Evolutionary conservation across 2,113 vertebrate genomes (phyloP).

Genomic region (Butorides virescens): DNA sequence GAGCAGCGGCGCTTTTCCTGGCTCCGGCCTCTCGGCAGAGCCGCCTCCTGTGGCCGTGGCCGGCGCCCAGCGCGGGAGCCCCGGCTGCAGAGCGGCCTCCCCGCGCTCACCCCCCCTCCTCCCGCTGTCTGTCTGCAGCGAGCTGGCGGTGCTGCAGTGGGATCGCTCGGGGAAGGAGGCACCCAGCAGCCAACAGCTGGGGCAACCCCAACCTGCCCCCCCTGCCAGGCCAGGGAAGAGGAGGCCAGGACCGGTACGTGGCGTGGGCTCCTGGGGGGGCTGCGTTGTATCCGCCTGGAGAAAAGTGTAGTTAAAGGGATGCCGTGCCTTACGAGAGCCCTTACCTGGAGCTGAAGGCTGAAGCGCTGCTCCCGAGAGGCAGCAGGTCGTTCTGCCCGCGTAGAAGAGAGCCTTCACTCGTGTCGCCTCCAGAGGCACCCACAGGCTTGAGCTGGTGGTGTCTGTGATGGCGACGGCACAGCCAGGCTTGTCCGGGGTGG

Average conservation of each 20-base stretch:
- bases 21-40: not conserved
- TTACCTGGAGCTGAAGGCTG: not conserved
- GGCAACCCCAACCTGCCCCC: not conserved
- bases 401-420: no score
- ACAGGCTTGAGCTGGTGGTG: no score
- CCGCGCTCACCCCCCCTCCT: not conserved
- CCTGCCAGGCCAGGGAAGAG: not conserved
- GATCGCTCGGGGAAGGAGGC: fast-evolving
- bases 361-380: not conserved
- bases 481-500: not conserved
- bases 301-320: no score
- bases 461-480: no score
- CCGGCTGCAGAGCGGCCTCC: not conserved
- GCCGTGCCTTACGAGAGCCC: no score
- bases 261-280: not conserved
- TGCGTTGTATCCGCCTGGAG: not conserved
- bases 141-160: not conserved
- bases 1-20: not conserved
- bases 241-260: not conserved
- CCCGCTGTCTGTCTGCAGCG: not conserved
- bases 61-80: not conserved
- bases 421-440: no score
- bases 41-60: no score
- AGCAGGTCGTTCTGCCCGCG: not conserved
- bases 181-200: no score